Percentiles rank a stretch among this genome's conserved stretches.
Conservation (phyloP, 2,888 invertebrate genomes). For the Desoria tigrina region DNA sequence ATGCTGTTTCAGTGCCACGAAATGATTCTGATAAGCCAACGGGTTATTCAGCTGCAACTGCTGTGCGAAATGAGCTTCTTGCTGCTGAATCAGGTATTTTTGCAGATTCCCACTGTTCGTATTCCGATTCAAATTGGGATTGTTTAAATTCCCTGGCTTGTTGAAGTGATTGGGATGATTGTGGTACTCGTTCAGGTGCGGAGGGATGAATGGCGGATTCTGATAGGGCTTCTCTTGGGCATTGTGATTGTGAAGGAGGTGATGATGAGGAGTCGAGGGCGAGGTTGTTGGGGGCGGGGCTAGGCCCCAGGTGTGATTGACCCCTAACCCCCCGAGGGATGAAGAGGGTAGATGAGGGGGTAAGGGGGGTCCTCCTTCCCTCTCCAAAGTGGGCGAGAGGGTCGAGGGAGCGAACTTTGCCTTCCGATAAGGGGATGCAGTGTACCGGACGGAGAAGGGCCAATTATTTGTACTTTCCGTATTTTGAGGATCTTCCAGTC, state of each 20-base stretch:
- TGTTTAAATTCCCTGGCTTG: no score
- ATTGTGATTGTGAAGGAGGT: background rate
- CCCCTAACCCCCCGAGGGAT: conserved; percentile 8
- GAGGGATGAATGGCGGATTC: background rate
- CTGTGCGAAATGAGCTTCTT: background rate
- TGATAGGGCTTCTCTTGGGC: background rate
- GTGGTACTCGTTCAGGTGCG: conserved; percentile 3
- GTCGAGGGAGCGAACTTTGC: conserved; percentile 31
- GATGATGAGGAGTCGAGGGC: background rate
- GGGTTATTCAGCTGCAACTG: conserved; percentile 6
- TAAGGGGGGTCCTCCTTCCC: background rate
- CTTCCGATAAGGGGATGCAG: conserved; percentile 52
- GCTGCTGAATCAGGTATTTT: conserved; percentile 6
- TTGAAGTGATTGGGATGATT: conserved; percentile 15
- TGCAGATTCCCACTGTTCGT: background rate
- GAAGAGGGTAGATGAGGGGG: background rate
- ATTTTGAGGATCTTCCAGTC: conserved; percentile 48
- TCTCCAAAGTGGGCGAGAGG: conserved; percentile 9
- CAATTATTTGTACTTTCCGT: conserved; percentile 29
- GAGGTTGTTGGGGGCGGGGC: no score
- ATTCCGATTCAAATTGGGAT: background rate
- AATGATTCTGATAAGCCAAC: background rate
- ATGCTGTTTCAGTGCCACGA: conserved; percentile 25
- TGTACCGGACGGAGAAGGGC: conserved; percentile 53
- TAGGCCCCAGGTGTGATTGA: background rate